phyloP scores from a whole-genome alignment of 2,888 invertebrate genomes.

The Cynaeus angustus region DNA sequence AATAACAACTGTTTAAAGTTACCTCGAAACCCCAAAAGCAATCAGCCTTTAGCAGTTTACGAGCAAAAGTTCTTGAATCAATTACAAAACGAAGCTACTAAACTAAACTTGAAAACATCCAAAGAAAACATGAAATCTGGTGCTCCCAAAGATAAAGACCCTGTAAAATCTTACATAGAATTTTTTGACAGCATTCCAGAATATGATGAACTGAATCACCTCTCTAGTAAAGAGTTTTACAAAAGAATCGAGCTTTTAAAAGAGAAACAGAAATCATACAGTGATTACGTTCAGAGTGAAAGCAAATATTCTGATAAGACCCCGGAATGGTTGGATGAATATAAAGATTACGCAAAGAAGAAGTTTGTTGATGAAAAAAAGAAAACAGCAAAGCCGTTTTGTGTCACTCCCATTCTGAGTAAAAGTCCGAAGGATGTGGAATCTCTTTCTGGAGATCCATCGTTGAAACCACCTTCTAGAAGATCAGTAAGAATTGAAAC shows the following conservation, averaged over 20 bases:
- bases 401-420: constrained; percentile 61
- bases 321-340: constrained; percentile 67
- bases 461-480: constrained; percentile 66
- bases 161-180: constrained; percentile 78
- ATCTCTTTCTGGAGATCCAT: constrained; percentile 48
- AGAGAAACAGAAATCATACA: constrained; percentile 75
- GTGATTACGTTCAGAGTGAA: constrained; percentile 65
- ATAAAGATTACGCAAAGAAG: constrained; percentile 54
- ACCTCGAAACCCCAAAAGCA: constrained; percentile 82
- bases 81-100: constrained; percentile 64
- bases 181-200: constrained; percentile 88
- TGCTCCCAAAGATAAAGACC: constrained; percentile 70
- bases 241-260: constrained; percentile 79
- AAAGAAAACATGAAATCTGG: constrained; percentile 59
- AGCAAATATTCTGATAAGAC: constrained; percentile 60
- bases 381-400: constrained; percentile 62
- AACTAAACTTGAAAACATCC: constrained; percentile 61
- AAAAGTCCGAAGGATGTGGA: constrained; percentile 61
- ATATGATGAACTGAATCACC: constrained; percentile 84
- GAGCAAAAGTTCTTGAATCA: constrained; percentile 75
- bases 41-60: constrained; percentile 81
- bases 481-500: constrained; percentile 70
- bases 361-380: constrained; percentile 59
- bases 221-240: constrained; percentile 84
- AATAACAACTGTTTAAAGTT: constrained; percentile 82